Evolutionary conservation across 2,888 invertebrate genomes (phyloP), one percentile per base, ranked within the genome.

Genomic region (Drosophila trichaetosa): DNA sequence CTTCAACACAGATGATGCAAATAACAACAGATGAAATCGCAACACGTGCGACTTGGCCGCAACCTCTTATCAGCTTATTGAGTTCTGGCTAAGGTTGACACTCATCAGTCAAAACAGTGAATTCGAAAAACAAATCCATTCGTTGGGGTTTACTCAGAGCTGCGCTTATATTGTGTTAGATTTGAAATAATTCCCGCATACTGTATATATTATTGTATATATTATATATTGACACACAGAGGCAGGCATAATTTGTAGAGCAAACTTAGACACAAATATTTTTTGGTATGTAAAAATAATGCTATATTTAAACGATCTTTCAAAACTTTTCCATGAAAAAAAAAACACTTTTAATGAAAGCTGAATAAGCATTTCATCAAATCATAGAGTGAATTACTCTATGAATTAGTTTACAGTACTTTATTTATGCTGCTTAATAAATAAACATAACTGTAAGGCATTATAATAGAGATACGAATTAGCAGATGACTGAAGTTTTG

Each of bases 11-110:
- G 27, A 11, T 36, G 27, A 10, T 33, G 31, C 40, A n/a, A 62
- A 74, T 10, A 42, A 60, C 7, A 60, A 42, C 33, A 51, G 24
- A 38, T 56, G 49, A 33, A 11, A 51, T 27, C 31, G 58, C 62
- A 52, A 61, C 65, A 63, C 80, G 66, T 70, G 79, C 51, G 11
- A 5, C 48, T 38, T 21, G 36, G 18, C n/a, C 49, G 6, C 6
- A 33, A 1, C 10, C n/a, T 18, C 64, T 79, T 66, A 77, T 79
- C 77, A 79, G 60, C 33, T 31, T 7, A 33, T 75, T 63, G 59
- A 21, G 4, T 16, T 46, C 21, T 46, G 8, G 53, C 29, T 27
- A 36, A 36, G 29, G 21, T 40, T 11, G 29, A n/a, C 21, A n/a
- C 18, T 11, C 21, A 13, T 27, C 18, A 40, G 46, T 24, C 31